Evolutionary conservation across 1,140 invertebrate species (phyloP).

Genomic region (Drosophila malerkotliana): DNA sequence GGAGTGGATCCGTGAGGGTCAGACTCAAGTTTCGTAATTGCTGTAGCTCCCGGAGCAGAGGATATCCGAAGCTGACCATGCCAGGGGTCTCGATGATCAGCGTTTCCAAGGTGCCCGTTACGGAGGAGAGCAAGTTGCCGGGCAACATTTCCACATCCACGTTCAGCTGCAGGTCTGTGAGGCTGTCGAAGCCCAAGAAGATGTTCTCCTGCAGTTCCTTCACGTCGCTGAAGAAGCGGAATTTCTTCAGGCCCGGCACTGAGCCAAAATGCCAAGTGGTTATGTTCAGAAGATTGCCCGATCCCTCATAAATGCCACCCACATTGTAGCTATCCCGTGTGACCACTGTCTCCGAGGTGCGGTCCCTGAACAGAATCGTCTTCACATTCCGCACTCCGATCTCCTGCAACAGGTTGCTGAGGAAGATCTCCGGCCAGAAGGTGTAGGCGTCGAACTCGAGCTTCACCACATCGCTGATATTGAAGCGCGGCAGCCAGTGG

Average conservation of each 20-base stretch:
- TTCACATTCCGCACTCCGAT: slow-evolving; percentile 47
- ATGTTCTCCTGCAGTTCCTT: slow-evolving; percentile 37
- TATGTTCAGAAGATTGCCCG: slow-evolving; percentile 7
- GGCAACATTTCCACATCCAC: slow-evolving; percentile 47
- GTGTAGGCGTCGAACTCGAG: slow-evolving; percentile 68
- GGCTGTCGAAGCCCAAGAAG: slow-evolving; percentile 51
- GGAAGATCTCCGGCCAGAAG: slow-evolving; percentile 55
- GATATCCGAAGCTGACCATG: slow-evolving; percentile 42
- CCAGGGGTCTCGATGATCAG: slow-evolving; percentile 54
- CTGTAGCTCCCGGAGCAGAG: slow-evolving; percentile 41
- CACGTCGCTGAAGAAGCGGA: slow-evolving; percentile 53
- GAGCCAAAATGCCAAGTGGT: slow-evolving; percentile 53
- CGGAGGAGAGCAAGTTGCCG: slow-evolving; percentile 32
- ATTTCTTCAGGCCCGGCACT: slow-evolving; percentile 44
- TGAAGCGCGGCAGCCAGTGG: slow-evolving; percentile 51
- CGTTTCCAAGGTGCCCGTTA: slow-evolving; percentile 43
- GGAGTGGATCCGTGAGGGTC: slow-evolving; percentile 9
- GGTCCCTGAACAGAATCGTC: slow-evolving; percentile 56
- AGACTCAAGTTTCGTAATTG: slow-evolving; percentile 58
- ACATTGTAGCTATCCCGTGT: neutral
- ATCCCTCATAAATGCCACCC: neutral
- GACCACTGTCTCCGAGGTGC: slow-evolving; percentile 41
- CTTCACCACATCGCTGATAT: slow-evolving; percentile 45
- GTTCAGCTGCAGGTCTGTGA: slow-evolving; percentile 46
- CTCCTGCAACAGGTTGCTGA: slow-evolving; percentile 38